These are phyloP conservation scores for Drosophila pseudotalamancana DNA, from an alignment of 2,888 invertebrate species.

Conservation along the genomic window DNA sequence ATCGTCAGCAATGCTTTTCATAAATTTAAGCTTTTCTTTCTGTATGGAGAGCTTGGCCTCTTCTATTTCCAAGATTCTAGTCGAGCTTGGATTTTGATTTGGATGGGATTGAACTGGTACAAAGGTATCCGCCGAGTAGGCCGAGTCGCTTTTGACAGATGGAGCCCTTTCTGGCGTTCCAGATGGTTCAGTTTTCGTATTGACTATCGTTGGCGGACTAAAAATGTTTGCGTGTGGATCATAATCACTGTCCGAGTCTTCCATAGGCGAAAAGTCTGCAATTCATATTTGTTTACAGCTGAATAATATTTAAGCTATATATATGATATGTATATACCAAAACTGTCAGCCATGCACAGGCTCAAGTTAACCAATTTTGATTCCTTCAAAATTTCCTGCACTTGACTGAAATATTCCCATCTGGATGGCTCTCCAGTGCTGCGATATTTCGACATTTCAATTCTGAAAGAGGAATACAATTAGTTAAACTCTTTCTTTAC, in stretches of 20 bases:
- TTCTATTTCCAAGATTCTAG: slow-evolving; percentile 13
- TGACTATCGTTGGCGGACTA: neutral
- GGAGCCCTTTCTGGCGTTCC: neutral
- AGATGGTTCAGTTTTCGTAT: neutral
- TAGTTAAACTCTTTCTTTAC: neutral
- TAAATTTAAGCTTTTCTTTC: slow-evolving; percentile 21
- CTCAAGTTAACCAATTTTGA: slow-evolving; percentile 14
- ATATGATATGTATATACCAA: slow-evolving; percentile 5
- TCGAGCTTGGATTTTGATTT: neutral
- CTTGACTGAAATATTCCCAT: slow-evolving; percentile 46
- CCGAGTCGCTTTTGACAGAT: neutral
- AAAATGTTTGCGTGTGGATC: neutral
- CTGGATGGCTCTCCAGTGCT: slow-evolving; percentile 22
- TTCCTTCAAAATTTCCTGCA: slow-evolving; percentile 42
- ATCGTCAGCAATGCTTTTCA: slow-evolving; percentile 37
- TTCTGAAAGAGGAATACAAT: slow-evolving; percentile 10
- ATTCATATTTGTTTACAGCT: neutral
- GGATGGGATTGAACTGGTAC: neutral
- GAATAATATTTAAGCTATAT: neutral
- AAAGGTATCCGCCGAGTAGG: neutral
- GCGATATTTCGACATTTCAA: slow-evolving; percentile 25
- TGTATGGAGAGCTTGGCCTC: slow-evolving; percentile 26
- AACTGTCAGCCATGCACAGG: slow-evolving; percentile 21
- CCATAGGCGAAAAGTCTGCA: slow-evolving; percentile 30
- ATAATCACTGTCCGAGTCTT: slow-evolving; percentile 11